Evolutionary conservation across 2,888 invertebrate species (phyloP).

Genomic region (Latrodectus elegans): DNA sequence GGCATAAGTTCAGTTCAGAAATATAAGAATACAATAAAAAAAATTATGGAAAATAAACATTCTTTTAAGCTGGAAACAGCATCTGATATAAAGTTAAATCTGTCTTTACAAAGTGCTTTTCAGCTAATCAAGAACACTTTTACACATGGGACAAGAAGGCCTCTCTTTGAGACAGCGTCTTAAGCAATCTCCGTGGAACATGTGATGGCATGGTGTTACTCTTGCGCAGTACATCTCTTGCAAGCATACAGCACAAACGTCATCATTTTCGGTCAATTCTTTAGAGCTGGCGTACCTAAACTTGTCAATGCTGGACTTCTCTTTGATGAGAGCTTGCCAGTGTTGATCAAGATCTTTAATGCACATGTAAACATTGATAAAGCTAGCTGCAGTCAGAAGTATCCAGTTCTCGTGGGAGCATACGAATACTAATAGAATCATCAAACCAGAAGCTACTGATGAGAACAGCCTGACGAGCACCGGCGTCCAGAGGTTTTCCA

Average conservation of each 20-base stretch:
- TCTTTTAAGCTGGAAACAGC: too few species aligned
- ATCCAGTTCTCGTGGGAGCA: constrained; percentile 68
- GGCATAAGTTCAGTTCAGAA: too few species aligned
- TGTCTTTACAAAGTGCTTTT: neutral
- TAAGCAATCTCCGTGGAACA: constrained; percentile 86
- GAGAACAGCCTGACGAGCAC: constrained; percentile 77
- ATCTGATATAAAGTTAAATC: too few species aligned
- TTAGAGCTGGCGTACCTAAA: constrained; percentile 78
- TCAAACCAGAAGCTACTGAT: constrained; percentile 68
- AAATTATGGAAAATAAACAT: too few species aligned
- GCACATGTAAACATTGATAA: constrained; percentile 69
- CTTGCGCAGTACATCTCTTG: constrained; percentile 83
- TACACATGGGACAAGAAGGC: constrained; percentile 82
- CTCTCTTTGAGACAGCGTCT: constrained; percentile 83
- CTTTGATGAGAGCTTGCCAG: constrained; percentile 78
- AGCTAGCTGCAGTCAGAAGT: constrained; percentile 63
- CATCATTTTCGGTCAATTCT: constrained; percentile 83
- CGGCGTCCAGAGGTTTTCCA: constrained; percentile 83
- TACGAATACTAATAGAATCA: constrained; percentile 70
- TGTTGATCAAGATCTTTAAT: constrained; percentile 65
- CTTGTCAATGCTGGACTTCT: constrained; percentile 79
- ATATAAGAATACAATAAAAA: too few species aligned
- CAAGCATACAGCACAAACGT: constrained; percentile 86
- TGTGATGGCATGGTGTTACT: constrained; percentile 86
- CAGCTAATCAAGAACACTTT: constrained; percentile 73